phyloP scores from a whole-genome alignment of 1,140 invertebrate species.

The Calephelis nemesis region DNA sequence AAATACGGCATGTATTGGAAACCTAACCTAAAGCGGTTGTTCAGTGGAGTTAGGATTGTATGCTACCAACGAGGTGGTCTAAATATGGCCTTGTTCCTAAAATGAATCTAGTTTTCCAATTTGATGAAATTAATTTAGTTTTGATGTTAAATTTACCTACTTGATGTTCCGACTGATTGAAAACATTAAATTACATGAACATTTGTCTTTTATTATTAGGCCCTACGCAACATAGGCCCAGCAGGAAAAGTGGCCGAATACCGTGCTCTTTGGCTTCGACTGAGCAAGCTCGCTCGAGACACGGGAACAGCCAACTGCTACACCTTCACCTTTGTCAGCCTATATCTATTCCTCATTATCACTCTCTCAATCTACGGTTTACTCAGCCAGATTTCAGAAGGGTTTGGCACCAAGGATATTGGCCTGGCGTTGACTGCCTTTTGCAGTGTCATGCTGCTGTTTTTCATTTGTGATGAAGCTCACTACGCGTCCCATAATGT shows the following conservation, averaged over 20 bases:
- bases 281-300: conserved; percentile 82
- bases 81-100: too few species aligned
- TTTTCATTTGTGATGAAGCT: conserved; percentile 84
- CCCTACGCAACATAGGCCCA: conserved; percentile 82
- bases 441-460: conserved; percentile 81
- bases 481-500: conserved; percentile 83
- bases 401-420: conserved; percentile 84
- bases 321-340: conserved; percentile 81
- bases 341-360: conserved; percentile 84
- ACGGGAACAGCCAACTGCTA: conserved; percentile 82
- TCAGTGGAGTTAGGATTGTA: too few species aligned
- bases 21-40: too few species aligned
- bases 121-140: too few species aligned
- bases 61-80: too few species aligned
- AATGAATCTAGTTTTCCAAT: too few species aligned
- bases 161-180: too few species aligned
- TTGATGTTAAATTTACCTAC: too few species aligned
- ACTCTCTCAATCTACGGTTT: conserved; percentile 84
- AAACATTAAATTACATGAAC: background rate
- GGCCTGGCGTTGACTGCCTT: conserved; percentile 82
- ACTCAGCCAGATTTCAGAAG: conserved; percentile 83
- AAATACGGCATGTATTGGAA: too few species aligned
- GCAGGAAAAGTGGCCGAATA: conserved; percentile 83
- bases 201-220: conserved; percentile 54
- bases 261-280: conserved; percentile 82